Percentiles rank a stretch among this genome's conserved stretches.
These are phyloP conservation scores for Colletes collaris DNA, from an alignment of 2,888 invertebrate genomes.

Conservation along the genomic window DNA sequence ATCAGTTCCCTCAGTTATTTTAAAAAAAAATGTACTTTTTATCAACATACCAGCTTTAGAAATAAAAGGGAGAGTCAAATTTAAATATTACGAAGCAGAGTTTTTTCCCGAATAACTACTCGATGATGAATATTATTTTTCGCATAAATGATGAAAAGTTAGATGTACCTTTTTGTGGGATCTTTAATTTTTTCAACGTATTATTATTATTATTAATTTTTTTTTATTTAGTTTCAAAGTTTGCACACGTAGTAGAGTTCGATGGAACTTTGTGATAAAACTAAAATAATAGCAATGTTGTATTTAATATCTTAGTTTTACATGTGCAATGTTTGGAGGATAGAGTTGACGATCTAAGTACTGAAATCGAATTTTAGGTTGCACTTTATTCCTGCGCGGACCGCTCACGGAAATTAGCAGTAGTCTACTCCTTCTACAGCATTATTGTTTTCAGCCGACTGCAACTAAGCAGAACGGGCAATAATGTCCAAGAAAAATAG, in stretches of 20 bases:
- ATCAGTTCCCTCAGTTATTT: no score
- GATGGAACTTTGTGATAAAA: background rate
- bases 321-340: conserved; percentile 25
- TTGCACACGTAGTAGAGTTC: conserved; percentile 4
- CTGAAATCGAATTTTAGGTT: conserved; percentile 40
- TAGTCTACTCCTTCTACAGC: conserved; percentile 76
- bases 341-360: conserved; percentile 31
- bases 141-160: conserved; percentile 7
- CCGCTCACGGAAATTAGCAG: conserved; percentile 60
- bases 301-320: conserved; percentile 14
- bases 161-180: conserved; percentile 17
- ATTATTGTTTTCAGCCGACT: conserved; percentile 81
- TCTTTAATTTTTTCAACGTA: conserved; percentile 7
- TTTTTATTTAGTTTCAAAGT: conserved; percentile 14
- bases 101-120: no score
- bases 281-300: background rate
- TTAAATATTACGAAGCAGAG: no score
- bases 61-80: no score
- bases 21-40: no score
- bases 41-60: no score
- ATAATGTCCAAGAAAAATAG: conserved; percentile 59
- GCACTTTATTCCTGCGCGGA: conserved; percentile 63
- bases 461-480: conserved; percentile 65
- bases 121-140: background rate
- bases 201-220: conserved; percentile 1